These are phyloP conservation scores for Fukomys damarensis DNA, from an alignment of 2,113 vertebrate species.

Conservation along the genomic window DNA sequence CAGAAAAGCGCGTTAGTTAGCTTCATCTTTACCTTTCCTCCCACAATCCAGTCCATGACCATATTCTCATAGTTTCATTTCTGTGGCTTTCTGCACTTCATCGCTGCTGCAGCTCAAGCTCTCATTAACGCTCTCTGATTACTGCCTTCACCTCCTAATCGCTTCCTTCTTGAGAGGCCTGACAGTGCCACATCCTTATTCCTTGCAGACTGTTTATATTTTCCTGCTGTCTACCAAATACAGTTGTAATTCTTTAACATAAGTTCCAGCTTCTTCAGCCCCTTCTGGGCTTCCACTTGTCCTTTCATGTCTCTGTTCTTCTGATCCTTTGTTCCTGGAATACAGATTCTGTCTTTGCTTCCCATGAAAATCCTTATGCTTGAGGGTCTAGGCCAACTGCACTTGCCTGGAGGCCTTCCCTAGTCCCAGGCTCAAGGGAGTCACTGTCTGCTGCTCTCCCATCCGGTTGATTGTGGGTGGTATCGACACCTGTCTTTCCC, in stretches of 20 bases:
- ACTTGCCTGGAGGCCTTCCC: neutral
- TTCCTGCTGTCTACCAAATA: neutral
- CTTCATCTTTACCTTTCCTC: neutral
- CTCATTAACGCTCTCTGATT: neutral
- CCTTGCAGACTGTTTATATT: neutral
- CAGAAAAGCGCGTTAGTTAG: neutral
- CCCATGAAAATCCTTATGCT: neutral
- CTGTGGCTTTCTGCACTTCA: neutral
- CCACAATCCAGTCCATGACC: neutral
- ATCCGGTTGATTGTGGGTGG: no score
- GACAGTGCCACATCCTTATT: no score
- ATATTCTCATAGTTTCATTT: neutral
- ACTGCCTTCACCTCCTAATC: neutral
- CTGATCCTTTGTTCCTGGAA: neutral
- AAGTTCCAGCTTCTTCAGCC: neutral
- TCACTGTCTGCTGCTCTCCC: rapidly evolving
- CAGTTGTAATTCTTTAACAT: neutral
- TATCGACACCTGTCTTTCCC: neutral
- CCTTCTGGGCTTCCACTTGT: neutral
- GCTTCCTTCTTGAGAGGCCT: neutral
- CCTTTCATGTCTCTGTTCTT: neutral
- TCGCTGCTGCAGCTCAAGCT: neutral
- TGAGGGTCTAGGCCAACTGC: neutral
- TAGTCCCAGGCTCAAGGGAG: neutral
- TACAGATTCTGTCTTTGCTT: neutral